Conservation (phyloP, 2,888 invertebrate species). For the Lepidocyrtoides sp. region DNA sequence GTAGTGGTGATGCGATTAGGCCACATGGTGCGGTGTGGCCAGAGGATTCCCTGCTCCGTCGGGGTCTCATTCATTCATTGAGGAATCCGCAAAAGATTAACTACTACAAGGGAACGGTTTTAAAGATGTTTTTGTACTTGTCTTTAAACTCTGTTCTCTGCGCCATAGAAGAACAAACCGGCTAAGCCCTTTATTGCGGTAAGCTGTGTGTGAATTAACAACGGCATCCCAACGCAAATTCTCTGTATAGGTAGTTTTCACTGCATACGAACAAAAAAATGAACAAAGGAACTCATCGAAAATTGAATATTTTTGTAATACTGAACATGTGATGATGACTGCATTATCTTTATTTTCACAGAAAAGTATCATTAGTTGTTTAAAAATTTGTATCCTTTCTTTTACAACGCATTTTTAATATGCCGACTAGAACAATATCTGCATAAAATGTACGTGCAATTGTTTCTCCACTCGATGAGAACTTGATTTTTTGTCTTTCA, state of each 20-base stretch:
- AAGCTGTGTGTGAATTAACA: slow-evolving; percentile 28
- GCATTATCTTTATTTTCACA: too few species aligned
- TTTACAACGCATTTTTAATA: background rate
- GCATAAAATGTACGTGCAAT: background rate
- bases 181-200: slow-evolving; percentile 9
- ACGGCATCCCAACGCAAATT: slow-evolving; percentile 10
- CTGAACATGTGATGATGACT: background rate
- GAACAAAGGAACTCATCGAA: background rate
- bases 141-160: background rate
- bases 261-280: background rate
- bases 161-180: background rate
- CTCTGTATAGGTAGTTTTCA: background rate
- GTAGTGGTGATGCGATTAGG: background rate
- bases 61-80: slow-evolving; percentile 59
- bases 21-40: slow-evolving; percentile 34
- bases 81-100: slow-evolving; percentile 53
- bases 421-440: background rate
- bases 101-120: slow-evolving; percentile 28
- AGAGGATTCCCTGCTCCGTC: slow-evolving; percentile 55
- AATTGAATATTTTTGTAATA: background rate
- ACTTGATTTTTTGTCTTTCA: background rate
- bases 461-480: background rate
- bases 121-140: background rate
- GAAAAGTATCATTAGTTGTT: too few species aligned
- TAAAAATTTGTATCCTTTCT: background rate